Base-by-base conservation (phyloP, 2,113 vertebrate genomes). In the Gobius niger region DNA sequence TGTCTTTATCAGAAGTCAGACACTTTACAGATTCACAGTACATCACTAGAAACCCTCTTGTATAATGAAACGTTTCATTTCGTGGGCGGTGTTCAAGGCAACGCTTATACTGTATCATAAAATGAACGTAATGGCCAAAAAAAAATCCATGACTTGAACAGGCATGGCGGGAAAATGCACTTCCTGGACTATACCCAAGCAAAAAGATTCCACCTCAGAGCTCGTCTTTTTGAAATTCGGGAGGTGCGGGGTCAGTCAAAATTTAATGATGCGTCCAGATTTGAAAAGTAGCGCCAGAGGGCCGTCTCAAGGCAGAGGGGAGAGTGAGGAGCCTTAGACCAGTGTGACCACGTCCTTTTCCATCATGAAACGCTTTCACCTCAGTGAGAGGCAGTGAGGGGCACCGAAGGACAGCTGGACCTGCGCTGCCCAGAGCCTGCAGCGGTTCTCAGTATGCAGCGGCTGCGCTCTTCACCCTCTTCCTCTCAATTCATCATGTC, bases 401-500 rank as follows among this genome's bases (percentile, higher is more conserved):
- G 13, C 40, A 44, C 40, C 42, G 57, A 60, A 60, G 57, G 57
- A 41, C 57, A 60, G 57, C 7, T n/a, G 57, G 57, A 60, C 57
- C 40, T 13, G 40, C 9, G 57, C 57, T 44, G 34, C 24, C 34
- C 34, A 41, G 24, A 8, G 56, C 56, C 56, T 41, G 15, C 56
- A 59, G 56, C 34, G 34, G 34, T 40, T 5, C 40, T 60, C 57
- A 60, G 57, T 60, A 60, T 60, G 34, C 57, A 60, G 40, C 57
- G 34, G 57, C 57, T 60, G 57, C 57, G 42, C 42, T 60, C 40
- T 42, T n/a, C 57, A 44, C 34, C 14, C 40, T 60, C 57, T 60
- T 60, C 15, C 57, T 42, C 41, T 42, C 40, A 60, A 60, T 60
- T 41, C n/a, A 60, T 60, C 57, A 60, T 15, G 57, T 60, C 57